A percentile compares a stretch with the other conserved stretches of the same genome.
These are phyloP conservation scores for Tenthredo notha DNA, from an alignment of 2,888 invertebrate genomes.

Conservation along the genomic window DNA sequence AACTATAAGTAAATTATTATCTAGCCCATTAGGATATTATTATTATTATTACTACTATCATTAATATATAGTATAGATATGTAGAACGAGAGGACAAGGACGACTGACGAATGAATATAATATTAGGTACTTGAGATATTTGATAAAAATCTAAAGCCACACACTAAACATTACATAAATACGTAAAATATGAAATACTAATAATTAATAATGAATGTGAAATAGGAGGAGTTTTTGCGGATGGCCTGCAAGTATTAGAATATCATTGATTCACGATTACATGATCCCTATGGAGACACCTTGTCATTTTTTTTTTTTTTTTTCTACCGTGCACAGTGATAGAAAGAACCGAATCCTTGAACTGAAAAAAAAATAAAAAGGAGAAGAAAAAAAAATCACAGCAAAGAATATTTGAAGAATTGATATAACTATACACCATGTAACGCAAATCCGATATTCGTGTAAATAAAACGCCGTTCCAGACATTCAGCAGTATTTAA, in stretches of 20 bases:
- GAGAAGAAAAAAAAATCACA: background rate
- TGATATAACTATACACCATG: background rate
- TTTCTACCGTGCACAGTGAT: background rate
- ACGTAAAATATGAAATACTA: background rate
- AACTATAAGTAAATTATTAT: slow-evolving; percentile 44
- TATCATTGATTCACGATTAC: background rate
- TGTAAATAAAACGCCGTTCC: slow-evolving; percentile 35
- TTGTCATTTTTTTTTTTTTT: background rate
- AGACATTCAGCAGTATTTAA: slow-evolving; percentile 17
- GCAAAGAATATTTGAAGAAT: background rate
- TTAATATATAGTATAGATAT: background rate
- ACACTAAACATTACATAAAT: background rate
- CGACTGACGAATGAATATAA: slow-evolving; percentile 23
- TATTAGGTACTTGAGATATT: slow-evolving; percentile 4
- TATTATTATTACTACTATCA: background rate
- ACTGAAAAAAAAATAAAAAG: background rate
- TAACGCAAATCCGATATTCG: slow-evolving; percentile 23
- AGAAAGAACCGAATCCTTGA: background rate
- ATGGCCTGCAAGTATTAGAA: slow-evolving; percentile 3
- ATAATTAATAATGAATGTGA: slow-evolving; percentile 1
- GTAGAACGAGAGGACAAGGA: background rate
- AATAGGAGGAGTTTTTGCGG: background rate
- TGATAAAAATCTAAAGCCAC: background rate
- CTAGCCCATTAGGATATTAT: slow-evolving; percentile 7
- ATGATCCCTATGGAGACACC: background rate